Evolutionary conservation across 2,797 vertebrate species (phyloP), one percentile per base, ranked within the genome.

Genomic region (Sebastolobus alascanus): DNA sequence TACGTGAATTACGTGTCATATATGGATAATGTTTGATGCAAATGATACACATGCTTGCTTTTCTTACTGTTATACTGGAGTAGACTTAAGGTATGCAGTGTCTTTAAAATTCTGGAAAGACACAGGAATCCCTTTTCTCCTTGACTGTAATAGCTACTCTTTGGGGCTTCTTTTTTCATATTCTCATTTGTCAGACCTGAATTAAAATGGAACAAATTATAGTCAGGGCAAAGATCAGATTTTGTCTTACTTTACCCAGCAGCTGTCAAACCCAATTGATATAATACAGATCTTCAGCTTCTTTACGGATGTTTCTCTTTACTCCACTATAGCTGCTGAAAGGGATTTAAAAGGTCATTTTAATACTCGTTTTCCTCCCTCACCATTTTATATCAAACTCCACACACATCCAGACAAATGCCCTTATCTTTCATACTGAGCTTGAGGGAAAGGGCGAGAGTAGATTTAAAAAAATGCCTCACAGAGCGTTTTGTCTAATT

Each of bases 201-300:
- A 91, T 90, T 85, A 87, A 94, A 93, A 93, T 84, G 71, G 80
- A 92, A 82, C 84, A 90, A 93, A 92, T 92, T 93, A 89, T 68
- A 81, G 70, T 73, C 18, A 68, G 89, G 82, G 63, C 90, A 93
- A 84, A 92, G 90, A 90, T 92, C 88, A 93, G 86, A 93, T 92
- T 86, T 92, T 83, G 84, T 92, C 87, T 89, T 87, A 86, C 77
- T 84, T 88, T 79, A 64, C 69, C 75, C 83, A 75, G 90, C 67
- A 90, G 89, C 84, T 85, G 77, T 90, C 83, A 89, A 85, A 89
- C 73, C 73, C 75, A 83, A 84, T 81, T 75, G 80, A 92, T 85
- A 84, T 81, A 84, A 87, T 74, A 84, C 4, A 6, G 58, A 88
- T 77, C 67, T 66, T 58, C 27, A 68, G 74, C 16, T 73, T 87